A percentile compares a stretch with the other conserved stretches of the same genome.
These are phyloP conservation scores for Muraenolepis orangiensis DNA, from an alignment of 2,797 vertebrate species.

Conservation along the genomic window DNA sequence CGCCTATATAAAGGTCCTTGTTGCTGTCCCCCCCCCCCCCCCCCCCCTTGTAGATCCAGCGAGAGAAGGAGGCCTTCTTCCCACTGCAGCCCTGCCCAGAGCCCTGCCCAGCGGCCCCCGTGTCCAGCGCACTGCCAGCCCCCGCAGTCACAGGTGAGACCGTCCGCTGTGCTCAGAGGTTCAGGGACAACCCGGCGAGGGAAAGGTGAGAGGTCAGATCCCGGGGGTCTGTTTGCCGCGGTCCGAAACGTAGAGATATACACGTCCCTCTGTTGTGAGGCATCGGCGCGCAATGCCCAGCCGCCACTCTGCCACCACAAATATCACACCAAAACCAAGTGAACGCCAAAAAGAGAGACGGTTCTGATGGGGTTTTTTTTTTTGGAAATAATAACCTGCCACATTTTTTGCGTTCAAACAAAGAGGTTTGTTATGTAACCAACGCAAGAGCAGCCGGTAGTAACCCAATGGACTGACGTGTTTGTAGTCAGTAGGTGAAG, in stretches of 20 bases:
- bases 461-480: neutral
- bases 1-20: neutral
- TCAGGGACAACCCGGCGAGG: too few species aligned
- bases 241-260: neutral
- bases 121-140: neutral
- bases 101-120: neutral
- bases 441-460: neutral
- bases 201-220: too few species aligned
- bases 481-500: neutral
- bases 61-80: conserved; percentile 38
- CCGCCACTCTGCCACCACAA: neutral
- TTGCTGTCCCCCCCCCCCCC: neutral
- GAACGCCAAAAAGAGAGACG: neutral
- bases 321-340: neutral
- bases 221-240: too few species aligned
- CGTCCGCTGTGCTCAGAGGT: neutral
- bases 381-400: neutral
- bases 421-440: neutral
- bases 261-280: neutral
- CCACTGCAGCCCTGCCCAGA: conserved; percentile 26
- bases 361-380: neutral
- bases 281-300: neutral
- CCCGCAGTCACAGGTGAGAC: conserved; percentile 43
- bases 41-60: conserved; percentile 55
- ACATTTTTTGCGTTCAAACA: conserved; percentile 1